Conservation (phyloP, 2,888 invertebrate species). For the Hipparchia semele region DNA sequence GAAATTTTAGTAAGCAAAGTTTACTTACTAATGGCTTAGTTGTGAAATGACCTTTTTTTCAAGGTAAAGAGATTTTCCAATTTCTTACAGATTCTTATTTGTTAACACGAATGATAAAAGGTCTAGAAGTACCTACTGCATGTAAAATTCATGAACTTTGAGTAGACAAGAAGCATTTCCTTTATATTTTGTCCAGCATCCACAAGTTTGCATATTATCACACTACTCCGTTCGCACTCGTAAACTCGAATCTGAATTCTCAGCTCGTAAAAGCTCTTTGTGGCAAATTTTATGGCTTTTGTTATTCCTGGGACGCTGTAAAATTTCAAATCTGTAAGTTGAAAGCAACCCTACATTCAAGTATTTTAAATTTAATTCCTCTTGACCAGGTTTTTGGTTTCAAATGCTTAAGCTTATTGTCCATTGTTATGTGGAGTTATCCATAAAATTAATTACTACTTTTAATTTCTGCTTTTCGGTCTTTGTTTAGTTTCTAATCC, state of each 20-base stretch:
- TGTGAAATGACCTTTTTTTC: no score
- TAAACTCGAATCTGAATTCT: constrained; percentile 29
- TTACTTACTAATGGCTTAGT: no score
- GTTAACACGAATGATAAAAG: no score
- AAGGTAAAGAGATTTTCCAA: no score
- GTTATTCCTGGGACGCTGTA: constrained; percentile 20
- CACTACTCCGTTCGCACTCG: constrained; percentile 19
- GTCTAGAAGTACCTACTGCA: no score
- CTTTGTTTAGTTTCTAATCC: not conserved
- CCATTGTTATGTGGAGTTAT: constrained; percentile 8
- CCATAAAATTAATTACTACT: constrained; percentile 18
- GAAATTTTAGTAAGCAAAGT: no score
- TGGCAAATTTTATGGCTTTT: constrained; percentile 28
- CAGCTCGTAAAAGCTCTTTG: constrained; percentile 35
- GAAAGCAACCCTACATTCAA: not conserved
- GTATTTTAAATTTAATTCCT: not conserved
- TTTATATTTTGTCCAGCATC: not conserved
- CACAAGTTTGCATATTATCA: constrained; percentile 8
- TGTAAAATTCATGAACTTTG: no score
- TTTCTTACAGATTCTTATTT: no score
- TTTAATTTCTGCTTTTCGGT: constrained; percentile 10
- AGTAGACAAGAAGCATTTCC: no score
- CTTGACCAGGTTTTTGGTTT: not conserved
- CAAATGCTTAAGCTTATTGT: constrained; percentile 14
- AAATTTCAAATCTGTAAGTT: not conserved